These are phyloP conservation scores for Oreochromis grahami DNA, from an alignment of 2,797 vertebrate genomes.

Conservation along the genomic window DNA sequence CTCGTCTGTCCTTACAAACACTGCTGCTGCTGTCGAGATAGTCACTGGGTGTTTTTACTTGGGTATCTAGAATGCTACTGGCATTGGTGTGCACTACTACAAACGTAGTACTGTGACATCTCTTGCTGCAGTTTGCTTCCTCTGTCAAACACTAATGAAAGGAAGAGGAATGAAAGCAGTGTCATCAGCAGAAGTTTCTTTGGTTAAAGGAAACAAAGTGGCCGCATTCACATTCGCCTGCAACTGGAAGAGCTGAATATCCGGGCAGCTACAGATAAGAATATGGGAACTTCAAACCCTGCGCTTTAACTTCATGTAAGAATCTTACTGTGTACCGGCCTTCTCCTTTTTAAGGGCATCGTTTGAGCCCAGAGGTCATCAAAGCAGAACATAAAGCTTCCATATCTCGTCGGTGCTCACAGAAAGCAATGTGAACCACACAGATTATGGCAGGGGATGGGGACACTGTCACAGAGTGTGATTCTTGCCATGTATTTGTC, in stretches of 20 bases:
- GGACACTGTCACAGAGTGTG: not conserved
- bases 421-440: not conserved
- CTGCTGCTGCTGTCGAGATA: not conserved
- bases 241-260: constrained; percentile 1
- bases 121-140: not conserved
- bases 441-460: not conserved
- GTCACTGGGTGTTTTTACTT: not conserved
- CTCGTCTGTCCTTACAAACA: not conserved
- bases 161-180: not conserved
- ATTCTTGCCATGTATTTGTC: not conserved
- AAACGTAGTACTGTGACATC: not conserved
- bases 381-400: not conserved
- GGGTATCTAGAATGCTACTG: not conserved
- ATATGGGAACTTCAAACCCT: not conserved
- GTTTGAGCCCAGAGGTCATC: not conserved
- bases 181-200: not conserved
- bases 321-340: not conserved
- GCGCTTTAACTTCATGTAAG: not conserved
- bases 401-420: not conserved
- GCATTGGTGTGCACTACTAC: not conserved
- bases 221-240: not conserved
- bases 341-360: not conserved
- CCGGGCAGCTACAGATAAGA: not conserved
- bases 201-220: constrained; percentile 17
- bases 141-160: not conserved